Evolutionary conservation across 1,140 invertebrate species (phyloP).

Genomic region (Cydia fagiglandana): DNA sequence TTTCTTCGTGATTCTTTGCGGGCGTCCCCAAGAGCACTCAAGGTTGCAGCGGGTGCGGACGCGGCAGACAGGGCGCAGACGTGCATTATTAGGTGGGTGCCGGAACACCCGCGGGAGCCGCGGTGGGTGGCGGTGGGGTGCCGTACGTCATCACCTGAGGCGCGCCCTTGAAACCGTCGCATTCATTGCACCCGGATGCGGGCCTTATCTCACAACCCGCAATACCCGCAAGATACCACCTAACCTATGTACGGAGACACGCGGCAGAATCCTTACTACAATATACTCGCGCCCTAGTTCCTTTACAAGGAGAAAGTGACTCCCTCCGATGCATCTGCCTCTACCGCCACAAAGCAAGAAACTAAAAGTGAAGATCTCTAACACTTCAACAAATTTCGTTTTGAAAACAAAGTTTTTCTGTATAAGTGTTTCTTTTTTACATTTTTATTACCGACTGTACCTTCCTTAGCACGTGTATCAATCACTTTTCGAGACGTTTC

Average conservation of each 20-base stretch:
- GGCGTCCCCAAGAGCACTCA: slow-evolving; percentile 61
- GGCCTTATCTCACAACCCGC: slow-evolving; percentile 64
- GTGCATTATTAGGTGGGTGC: slow-evolving; percentile 80
- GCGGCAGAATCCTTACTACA: slow-evolving; percentile 32
- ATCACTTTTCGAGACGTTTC: too few relatives aligned
- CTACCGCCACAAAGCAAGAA: not conserved
- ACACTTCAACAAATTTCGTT: too few relatives aligned
- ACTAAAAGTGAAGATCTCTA: too few relatives aligned
- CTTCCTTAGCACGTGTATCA: too few relatives aligned
- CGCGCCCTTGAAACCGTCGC: slow-evolving; percentile 77
- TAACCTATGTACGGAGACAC: slow-evolving; percentile 42
- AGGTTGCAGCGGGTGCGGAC: slow-evolving; percentile 75
- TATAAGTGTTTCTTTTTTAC: too few relatives aligned
- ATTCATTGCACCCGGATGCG: slow-evolving; percentile 78
- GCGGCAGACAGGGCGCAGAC: slow-evolving; percentile 77
- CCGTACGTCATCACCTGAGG: slow-evolving; percentile 78
- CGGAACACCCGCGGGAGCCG: slow-evolving; percentile 70
- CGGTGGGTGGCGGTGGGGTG: slow-evolving; percentile 61
- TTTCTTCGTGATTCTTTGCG: slow-evolving; percentile 40
- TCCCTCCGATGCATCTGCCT: not conserved
- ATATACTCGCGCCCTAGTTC: slow-evolving; percentile 10
- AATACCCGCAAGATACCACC: slow-evolving; percentile 59
- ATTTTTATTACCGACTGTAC: too few relatives aligned
- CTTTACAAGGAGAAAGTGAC: slow-evolving; percentile 12
- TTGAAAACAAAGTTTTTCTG: too few relatives aligned